phyloP scores from a whole-genome alignment of 2,888 invertebrate genomes.

The Lochmaea crataegi region DNA sequence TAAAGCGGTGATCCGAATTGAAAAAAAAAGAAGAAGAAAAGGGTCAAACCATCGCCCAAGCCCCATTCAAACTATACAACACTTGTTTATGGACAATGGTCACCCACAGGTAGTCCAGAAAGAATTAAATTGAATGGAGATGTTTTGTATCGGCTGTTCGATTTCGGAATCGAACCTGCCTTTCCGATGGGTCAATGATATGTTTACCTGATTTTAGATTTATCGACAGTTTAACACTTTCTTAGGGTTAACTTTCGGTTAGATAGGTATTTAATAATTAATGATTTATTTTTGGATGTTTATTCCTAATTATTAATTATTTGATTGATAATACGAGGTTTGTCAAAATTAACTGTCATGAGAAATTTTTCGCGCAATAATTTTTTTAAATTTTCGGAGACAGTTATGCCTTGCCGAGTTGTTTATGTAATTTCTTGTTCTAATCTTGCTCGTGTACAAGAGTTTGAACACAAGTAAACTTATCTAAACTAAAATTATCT shows the following conservation, averaged over 20 bases:
- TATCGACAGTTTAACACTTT: slow-evolving; percentile 7
- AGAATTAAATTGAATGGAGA: slow-evolving; percentile 23
- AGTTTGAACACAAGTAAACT: too few species aligned
- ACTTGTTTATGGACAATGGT: slow-evolving; percentile 57
- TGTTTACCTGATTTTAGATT: slow-evolving; percentile 18
- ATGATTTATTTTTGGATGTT: too few species aligned
- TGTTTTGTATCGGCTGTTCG: slow-evolving; percentile 18
- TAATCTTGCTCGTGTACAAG: too few species aligned
- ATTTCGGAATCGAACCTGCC: neutral
- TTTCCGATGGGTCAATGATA: slow-evolving; percentile 9
- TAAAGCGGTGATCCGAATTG: slow-evolving; percentile 43
- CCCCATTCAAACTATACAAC: slow-evolving; percentile 43
- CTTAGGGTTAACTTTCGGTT: neutral
- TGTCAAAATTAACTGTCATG: too few species aligned
- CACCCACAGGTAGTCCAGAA: slow-evolving; percentile 41
- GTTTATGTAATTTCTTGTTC: too few species aligned
- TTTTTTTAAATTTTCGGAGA: too few species aligned
- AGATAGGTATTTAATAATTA: too few species aligned
- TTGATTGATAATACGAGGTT: too few species aligned
- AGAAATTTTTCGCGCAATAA: too few species aligned
- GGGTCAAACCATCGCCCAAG: slow-evolving; percentile 41
- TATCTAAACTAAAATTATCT: too few species aligned
- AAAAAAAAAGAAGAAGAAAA: slow-evolving; percentile 35
- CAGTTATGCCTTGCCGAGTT: too few species aligned
- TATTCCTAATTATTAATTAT: too few species aligned